These are phyloP conservation scores for Trichoplusia ni DNA, from an alignment of 1,140 invertebrate genomes.

Conservation along the genomic window DNA sequence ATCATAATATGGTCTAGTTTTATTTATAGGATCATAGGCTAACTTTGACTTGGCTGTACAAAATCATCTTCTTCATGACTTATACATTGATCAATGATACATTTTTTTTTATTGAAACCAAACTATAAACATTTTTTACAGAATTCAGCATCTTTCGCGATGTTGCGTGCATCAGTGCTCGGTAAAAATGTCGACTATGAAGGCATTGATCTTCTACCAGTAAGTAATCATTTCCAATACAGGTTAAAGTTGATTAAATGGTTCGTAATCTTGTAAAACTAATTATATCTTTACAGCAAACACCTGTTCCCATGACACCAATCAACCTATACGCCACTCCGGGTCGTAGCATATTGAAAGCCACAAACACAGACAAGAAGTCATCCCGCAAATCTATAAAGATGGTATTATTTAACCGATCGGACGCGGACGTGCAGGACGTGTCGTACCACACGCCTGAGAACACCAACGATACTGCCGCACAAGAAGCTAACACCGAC, in stretches of 20 bases:
- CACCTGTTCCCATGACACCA: conserved; percentile 48
- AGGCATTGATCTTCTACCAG: conserved; percentile 41
- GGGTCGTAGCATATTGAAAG: conserved; percentile 62
- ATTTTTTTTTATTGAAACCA: too few relatives aligned
- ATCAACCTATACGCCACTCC: conserved; percentile 62
- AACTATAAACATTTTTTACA: too few relatives aligned
- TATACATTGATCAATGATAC: neutral
- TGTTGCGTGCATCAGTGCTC: conserved; percentile 63
- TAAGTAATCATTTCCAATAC: conserved; percentile 2
- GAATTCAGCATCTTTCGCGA: conserved; percentile 57
- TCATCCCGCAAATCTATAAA: conserved; percentile 59
- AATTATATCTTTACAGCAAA: conserved; percentile 40
- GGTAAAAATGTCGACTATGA: conserved; percentile 52
- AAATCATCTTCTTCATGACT: too few relatives aligned
- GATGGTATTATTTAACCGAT: conserved; percentile 58
- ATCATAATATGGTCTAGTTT: too few relatives aligned
- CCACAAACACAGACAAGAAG: conserved; percentile 38
- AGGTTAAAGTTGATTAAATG: neutral
- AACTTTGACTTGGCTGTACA: too few relatives aligned
- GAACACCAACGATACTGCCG: neutral
- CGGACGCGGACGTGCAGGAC: conserved; percentile 40
- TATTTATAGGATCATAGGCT: too few relatives aligned
- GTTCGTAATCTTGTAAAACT: neutral
- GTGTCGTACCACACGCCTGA: neutral
- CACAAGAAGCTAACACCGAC: conserved; percentile 22